Conservation (phyloP, 2,888 invertebrate species). For the Choristoneura rosaceana region DNA sequence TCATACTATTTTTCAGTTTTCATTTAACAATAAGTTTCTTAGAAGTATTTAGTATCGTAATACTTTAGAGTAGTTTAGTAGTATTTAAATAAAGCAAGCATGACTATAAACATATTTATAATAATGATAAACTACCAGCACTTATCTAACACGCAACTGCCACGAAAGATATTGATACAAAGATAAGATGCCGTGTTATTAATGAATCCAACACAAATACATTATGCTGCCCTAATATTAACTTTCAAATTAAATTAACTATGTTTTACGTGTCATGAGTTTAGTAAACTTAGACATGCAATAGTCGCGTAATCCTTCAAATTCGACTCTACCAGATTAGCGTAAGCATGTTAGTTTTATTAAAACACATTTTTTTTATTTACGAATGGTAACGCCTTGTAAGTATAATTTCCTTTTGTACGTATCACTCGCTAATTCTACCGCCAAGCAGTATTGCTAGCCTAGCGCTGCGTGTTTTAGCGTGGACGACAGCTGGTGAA, state of each 20-base stretch:
- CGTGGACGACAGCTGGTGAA: no score
- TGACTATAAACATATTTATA: constrained; percentile 13
- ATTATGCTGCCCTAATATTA: neutral
- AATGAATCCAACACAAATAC: constrained; percentile 16
- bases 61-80: neutral
- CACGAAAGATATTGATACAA: constrained; percentile 37
- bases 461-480: no score
- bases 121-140: constrained; percentile 23
- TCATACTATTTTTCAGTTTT: neutral
- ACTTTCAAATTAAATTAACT: neutral
- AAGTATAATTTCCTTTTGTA: no score
- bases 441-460: no score
- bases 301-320: neutral
- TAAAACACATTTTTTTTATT: no score
- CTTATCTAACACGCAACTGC: constrained; percentile 32
- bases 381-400: no score
- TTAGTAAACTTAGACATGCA: neutral
- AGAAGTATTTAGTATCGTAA: neutral
- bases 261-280: neutral
- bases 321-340: neutral
- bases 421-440: no score
- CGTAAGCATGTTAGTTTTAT: no score
- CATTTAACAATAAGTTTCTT: neutral
- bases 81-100: neutral
- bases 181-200: constrained; percentile 36